Base-by-base conservation (phyloP, 2,113 vertebrate species). In the Bufo bufo region DNA sequence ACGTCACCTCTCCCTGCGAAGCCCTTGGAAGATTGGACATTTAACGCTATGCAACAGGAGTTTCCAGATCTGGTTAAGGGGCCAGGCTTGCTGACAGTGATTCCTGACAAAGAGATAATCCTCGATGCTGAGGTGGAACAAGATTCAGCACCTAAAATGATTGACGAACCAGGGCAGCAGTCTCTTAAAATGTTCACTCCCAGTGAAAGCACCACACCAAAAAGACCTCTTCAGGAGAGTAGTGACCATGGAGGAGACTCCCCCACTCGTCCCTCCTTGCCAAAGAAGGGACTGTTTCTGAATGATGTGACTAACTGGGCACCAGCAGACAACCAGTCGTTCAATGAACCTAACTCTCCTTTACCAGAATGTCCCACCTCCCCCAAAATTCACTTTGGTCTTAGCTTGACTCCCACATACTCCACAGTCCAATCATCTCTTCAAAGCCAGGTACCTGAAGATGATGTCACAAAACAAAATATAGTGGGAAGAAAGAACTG, bases 241-340 rank as follows among this genome's bases (percentile, higher is more conserved):
- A 95, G 93, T 91, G 96, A 96, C 83, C 95, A 96, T 88, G 96
- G 94, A 0, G 96, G 96, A 20, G 92, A 95, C 79, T 98, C 97
- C 3, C 98, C 97, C 75, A 98, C 97, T 0, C 97, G 96, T 82
- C 96, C 97, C 45, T 97, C 96, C 0, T 89, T 96, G 69, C 97
- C 97, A 75, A 99, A 99, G 92, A 95, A 96, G 92, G 96, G 95
- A 45, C 92, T 97, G 11, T 96, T 96, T 91, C 90, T 96, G 5
- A 95, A 95, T 89, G 93, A 96, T 61, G 90, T 91, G 52, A 23
- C 50, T 20, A 43, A 84, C 54, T 89, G 72, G 81, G 61, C 4
- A 50, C 49, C 83, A 33, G 10, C 72, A 66, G 71, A 75, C 13
- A 63, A 33, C 75, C 45, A 17, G 19, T 54, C 80, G 52, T 83